Evolutionary conservation across 1,140 invertebrate genomes (phyloP), one percentile per base, ranked within the genome.

Genomic region (Rhagoletis pomonella): DNA sequence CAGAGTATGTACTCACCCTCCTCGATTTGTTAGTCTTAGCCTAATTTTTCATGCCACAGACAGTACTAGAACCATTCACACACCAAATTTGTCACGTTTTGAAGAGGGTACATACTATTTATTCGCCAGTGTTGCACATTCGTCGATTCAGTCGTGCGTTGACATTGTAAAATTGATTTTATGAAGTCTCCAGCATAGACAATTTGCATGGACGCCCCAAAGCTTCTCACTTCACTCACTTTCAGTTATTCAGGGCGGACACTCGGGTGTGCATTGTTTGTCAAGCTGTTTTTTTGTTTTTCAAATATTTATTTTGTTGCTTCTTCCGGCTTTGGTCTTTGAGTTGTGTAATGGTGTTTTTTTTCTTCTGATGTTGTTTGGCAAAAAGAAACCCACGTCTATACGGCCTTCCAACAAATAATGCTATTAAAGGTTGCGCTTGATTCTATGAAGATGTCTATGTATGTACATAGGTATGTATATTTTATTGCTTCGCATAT

Each of bases 21-120:
- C 50, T 73, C 14, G 67, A 14, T 73, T 17, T 73, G 67, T 73
- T 73, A n/a, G 39, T 39, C 67, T 73, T 44, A 39, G 3, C 42
- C 67, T 3, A n/a, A 44, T 42, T 4, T 47, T n/a, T 55, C 29
- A 3, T 14, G 12, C 17, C 5, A 73, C 9, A 12, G 9, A 55
- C 73, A 81, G 9, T 81, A 19, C 29, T 29, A 29, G 12, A 10
- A 44, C 12, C 47, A 81, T 12, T 81, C 73, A 81, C 44, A 81
- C 17, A 81, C 19, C 19, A 19, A 81, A 81, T 81, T 81, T 58
- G 73, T 81, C 73, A 81, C 50, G 19, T 4, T 81, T 81, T 81
- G 73, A 81, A 81, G 47, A 81, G 73, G 50, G 73, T 81, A 42
- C 9, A 42, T 9, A 42, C 10, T n/a, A 50, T 47, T n/a, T 73